A percentile compares a stretch with the other conserved stretches of the same genome.
These are phyloP conservation scores for Temnothorax rugatulus DNA, from an alignment of 2,888 invertebrate genomes.

Conservation along the genomic window DNA sequence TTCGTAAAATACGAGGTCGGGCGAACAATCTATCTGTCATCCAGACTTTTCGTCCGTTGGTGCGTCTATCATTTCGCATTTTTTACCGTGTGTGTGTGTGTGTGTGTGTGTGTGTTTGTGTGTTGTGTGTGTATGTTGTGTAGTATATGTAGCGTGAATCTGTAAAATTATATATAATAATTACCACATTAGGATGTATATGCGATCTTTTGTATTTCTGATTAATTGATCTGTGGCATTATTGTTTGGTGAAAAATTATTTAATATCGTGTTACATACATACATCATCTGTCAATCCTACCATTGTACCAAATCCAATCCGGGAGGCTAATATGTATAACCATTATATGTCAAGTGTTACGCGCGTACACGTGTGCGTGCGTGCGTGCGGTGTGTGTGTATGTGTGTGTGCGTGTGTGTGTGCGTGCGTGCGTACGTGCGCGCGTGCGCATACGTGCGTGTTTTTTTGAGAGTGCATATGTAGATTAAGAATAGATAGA, in stretches of 20 bases:
- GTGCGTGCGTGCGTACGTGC: background rate
- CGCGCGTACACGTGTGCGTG: background rate
- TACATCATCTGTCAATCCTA: conserved; percentile 56
- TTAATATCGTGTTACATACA: conserved; percentile 24
- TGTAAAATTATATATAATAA: conserved; percentile 40
- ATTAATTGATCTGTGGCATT: conserved; percentile 53
- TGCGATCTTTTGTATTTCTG: conserved; percentile 53
- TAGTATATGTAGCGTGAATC: conserved; percentile 16
- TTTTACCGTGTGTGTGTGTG: conserved; percentile 24
- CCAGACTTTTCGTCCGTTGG: conserved; percentile 64
- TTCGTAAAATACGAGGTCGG: conserved; percentile 83
- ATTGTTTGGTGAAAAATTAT: conserved; percentile 36
- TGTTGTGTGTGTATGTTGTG: background rate
- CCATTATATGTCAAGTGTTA: background rate
- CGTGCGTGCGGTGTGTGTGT: background rate
- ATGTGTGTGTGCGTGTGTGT: background rate
- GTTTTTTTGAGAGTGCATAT: background rate
- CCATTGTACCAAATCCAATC: conserved; percentile 59
- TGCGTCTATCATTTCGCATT: conserved; percentile 67
- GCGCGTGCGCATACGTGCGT: background rate
- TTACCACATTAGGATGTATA: conserved; percentile 56
- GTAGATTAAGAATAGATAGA: background rate
- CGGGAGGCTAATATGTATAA: conserved; percentile 63
- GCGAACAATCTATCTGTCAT: conserved; percentile 81
- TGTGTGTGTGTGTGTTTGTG: background rate